Evolutionary conservation across 2,888 invertebrate species (phyloP).

Genomic region (Cerastis leucographa): DNA sequence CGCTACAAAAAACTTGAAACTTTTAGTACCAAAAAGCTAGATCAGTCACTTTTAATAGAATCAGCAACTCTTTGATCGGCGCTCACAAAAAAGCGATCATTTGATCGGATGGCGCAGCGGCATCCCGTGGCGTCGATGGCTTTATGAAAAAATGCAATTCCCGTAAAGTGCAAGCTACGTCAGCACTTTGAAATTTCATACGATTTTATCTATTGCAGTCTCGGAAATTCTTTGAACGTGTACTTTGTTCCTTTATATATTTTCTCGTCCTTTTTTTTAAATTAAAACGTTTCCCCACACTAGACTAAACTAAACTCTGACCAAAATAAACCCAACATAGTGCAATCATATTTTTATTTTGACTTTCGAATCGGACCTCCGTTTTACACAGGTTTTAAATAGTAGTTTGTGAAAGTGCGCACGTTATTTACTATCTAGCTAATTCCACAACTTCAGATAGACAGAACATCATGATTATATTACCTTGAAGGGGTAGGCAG

Average conservation of each 20-base stretch:
- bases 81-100: slow-evolving; percentile 36
- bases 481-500: too few relatives aligned
- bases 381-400: neutral
- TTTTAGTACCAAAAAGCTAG: neutral
- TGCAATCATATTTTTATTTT: neutral
- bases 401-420: neutral
- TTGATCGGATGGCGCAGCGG: slow-evolving; percentile 12
- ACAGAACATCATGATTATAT: neutral
- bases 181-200: slow-evolving; percentile 48
- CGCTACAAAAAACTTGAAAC: neutral
- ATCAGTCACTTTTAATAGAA: slow-evolving; percentile 14
- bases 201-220: slow-evolving; percentile 41
- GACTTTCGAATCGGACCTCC: neutral
- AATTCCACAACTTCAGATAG: neutral
- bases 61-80: slow-evolving; percentile 40
- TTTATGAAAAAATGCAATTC: slow-evolving; percentile 62
- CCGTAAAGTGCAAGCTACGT: slow-evolving; percentile 44
- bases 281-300: too few relatives aligned
- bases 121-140: neutral
- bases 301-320: too few relatives aligned
- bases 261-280: neutral
- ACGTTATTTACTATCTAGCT: neutral
- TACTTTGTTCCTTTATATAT: slow-evolving; percentile 43
- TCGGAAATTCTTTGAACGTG: slow-evolving; percentile 34
- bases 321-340: neutral